Conservation (phyloP, 2,113 vertebrate genomes). For the Misgurnus anguillicaudatus region DNA sequence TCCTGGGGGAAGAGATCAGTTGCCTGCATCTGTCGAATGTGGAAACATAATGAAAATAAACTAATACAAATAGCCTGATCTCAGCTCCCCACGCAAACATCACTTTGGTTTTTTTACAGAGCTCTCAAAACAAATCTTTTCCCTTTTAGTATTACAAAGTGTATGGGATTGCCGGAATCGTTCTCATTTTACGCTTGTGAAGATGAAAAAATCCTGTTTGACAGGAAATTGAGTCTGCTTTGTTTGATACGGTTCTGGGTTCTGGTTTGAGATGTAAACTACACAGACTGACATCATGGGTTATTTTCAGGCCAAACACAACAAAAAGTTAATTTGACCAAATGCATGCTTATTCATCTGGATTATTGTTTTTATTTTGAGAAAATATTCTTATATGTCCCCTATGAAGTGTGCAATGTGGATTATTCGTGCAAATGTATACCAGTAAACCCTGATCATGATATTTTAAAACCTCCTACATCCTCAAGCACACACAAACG, state of each 20-base stretch:
- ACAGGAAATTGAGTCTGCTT: neutral
- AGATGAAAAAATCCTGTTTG: neutral
- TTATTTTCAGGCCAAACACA: neutral
- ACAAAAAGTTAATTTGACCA: too few relatives aligned
- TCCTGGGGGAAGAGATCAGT: neutral
- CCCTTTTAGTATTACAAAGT: constrained; percentile 15
- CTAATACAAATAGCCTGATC: neutral
- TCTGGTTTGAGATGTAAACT: constrained; percentile 16
- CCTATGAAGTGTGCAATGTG: neutral
- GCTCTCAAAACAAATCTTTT: neutral
- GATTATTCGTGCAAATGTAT: neutral
- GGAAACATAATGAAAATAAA: neutral
- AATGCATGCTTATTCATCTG: neutral
- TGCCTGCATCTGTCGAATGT: neutral
- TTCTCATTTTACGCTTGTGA: neutral
- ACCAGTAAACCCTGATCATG: neutral
- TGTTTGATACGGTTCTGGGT: neutral
- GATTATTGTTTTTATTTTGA: neutral
- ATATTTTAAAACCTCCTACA: neutral
- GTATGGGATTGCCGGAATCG: neutral
- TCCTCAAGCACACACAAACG: neutral
- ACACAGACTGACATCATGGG: neutral
- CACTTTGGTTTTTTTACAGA: constrained; percentile 1
- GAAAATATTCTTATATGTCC: neutral
- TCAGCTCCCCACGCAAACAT: neutral